Base-by-base conservation (phyloP, 1,140 invertebrate species). In the Cecropterus lyciades region DNA sequence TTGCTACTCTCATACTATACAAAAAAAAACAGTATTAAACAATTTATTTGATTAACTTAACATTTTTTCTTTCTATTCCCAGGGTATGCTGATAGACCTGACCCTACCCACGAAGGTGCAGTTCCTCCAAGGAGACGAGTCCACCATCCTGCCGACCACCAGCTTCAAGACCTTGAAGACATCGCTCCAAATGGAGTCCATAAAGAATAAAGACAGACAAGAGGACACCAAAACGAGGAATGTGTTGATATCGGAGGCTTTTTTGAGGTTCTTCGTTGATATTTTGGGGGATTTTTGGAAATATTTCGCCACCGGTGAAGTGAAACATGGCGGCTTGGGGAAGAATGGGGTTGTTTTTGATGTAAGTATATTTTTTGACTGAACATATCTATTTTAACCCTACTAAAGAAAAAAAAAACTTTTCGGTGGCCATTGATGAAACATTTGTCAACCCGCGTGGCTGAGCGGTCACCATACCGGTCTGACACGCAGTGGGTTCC, bases 181-280 rank as follows among this genome's bases (percentile, higher is more conserved):
- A 1, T 94, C 95, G 3, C 82, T 96, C 2, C 94, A 95, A 60
- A 92, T 95, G 80, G 89, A 94, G 48, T 91, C 93, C 15, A 87
- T 85, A 13, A 92, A 89, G 49, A 85, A 92, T 10, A 89, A 87
- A 33, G 81, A 87, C 43, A 77, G 69, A 30, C 64, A 68, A 1
- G 79, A 84, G 5, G 84, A 89, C 70, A 77, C 76, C 4, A 92
- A 92, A 63, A 92, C 89, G 2, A 83, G 94, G n/a, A 95, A 95
- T 82, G 90, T 95, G 57, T 92, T 96, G 80, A 94, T 96, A 16
- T 94, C 94, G 0, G 95, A 96, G 84, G 95, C 95, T 1, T 95
- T 96, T 75, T 74, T 96, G 16, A 86, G 95, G 37, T 93, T 96
- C 67, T 96, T 96, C 86, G 93, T 96, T 0, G 95, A 96, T 68